Percentiles rank a stretch among this genome's conserved stretches.
Evolutionary conservation across 2,888 invertebrate genomes (phyloP).

Genomic region (Nysson spinosus): DNA sequence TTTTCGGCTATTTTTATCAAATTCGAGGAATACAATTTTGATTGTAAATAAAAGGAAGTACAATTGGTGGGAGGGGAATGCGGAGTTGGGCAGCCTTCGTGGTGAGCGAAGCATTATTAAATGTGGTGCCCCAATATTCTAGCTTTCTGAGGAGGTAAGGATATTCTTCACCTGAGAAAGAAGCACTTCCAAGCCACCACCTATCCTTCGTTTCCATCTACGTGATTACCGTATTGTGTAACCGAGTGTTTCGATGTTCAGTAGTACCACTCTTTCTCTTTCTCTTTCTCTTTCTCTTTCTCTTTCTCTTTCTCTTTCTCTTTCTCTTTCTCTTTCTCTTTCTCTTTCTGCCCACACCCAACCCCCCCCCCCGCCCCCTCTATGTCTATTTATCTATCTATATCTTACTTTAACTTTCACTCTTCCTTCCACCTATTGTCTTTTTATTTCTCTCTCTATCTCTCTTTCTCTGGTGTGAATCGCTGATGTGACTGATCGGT

Average conservation of each 20-base stretch:
- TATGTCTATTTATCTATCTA: conserved; percentile 4
- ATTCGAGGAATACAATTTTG: background rate
- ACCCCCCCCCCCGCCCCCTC: too few relatives aligned
- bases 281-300: conserved; percentile 30
- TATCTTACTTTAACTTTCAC: conserved; percentile 10
- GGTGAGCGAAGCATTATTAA: conserved; percentile 72
- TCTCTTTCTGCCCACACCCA: too few relatives aligned
- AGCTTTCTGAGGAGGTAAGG: conserved; percentile 78
- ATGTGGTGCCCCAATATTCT: conserved; percentile 76
- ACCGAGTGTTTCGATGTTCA: conserved; percentile 70
- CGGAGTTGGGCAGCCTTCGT: conserved; percentile 51
- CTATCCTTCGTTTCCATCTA: conserved; percentile 69
- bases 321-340: conserved; percentile 28
- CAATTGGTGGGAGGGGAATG: conserved; percentile 9
- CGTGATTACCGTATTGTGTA: conserved; percentile 66
- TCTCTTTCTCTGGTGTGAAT: conserved; percentile 58
- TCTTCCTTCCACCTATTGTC: conserved; percentile 20
- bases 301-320: conserved; percentile 30
- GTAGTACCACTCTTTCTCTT: conserved; percentile 61
- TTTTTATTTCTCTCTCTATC: conserved; percentile 31
- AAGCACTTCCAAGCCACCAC: conserved; percentile 74
- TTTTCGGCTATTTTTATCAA: background rate
- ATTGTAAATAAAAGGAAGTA: conserved; percentile 1
- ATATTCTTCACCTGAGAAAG: conserved; percentile 74
- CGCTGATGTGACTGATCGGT: conserved; percentile 57